Percentiles rank a stretch among this genome's conserved stretches.
Evolutionary conservation across 2,888 invertebrate species (phyloP).

Genomic region (Pollenia griseotomentosa): DNA sequence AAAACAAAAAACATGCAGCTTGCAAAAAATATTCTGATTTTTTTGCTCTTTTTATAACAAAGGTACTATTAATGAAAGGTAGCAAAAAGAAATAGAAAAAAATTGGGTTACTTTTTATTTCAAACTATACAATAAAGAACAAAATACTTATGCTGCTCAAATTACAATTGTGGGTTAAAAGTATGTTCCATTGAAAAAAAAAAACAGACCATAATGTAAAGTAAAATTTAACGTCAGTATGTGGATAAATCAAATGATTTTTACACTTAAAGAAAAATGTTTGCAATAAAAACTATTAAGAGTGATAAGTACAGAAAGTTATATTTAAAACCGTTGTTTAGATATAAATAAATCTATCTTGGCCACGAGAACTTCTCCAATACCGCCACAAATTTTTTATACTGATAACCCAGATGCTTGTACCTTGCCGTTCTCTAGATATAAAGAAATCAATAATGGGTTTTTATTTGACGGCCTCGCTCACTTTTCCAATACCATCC

Average conservation of each 20-base stretch:
- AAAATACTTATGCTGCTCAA: neutral
- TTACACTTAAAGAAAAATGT: slow-evolving; percentile 14
- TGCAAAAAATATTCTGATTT: slow-evolving; percentile 3
- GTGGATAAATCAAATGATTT: neutral
- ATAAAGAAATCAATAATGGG: too few relatives aligned
- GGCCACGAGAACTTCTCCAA: too few relatives aligned
- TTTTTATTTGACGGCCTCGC: too few relatives aligned
- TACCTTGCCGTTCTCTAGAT: too few relatives aligned
- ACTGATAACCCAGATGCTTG: too few relatives aligned
- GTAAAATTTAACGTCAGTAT: neutral
- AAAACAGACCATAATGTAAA: neutral
- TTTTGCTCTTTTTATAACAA: neutral
- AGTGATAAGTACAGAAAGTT: too few relatives aligned
- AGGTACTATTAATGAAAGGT: slow-evolving; percentile 24
- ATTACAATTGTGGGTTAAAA: slow-evolving; percentile 9
- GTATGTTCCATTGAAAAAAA: neutral
- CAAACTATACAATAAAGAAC: neutral
- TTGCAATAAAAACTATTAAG: neutral
- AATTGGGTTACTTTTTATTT: slow-evolving; percentile 48
- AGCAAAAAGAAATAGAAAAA: neutral
- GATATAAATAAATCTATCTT: too few relatives aligned
- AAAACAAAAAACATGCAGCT: slow-evolving; percentile 7
- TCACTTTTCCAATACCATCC: too few relatives aligned
- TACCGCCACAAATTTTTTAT: too few relatives aligned
- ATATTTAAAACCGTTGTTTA: too few relatives aligned